Conservation (phyloP, 2,113 vertebrate species). For the Bos indicus region DNA sequence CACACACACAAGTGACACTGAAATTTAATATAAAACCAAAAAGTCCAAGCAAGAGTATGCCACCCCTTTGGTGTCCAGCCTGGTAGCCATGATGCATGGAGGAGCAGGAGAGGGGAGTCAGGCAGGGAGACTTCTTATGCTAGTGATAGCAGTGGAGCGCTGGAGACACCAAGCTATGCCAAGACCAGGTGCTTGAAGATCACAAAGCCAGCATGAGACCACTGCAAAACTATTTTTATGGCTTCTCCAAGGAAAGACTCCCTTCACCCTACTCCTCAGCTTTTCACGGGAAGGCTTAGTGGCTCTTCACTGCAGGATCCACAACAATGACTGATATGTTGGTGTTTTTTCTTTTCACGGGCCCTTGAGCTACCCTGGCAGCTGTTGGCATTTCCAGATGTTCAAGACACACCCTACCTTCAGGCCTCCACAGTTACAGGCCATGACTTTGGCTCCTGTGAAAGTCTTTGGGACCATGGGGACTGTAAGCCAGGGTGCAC, state of each 20-base stretch:
- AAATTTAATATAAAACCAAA: background rate
- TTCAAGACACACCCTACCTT: conserved; percentile 41
- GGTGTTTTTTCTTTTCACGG: conserved; percentile 10
- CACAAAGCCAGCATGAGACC: conserved; percentile 18
- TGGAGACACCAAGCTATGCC: background rate
- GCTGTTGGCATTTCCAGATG: conserved; percentile 42
- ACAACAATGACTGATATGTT: background rate
- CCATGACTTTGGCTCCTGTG: conserved; percentile 36
- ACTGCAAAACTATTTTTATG: conserved; percentile 42
- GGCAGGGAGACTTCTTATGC: background rate
- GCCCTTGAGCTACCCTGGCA: conserved; percentile 21
- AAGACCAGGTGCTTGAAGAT: conserved; percentile 21
- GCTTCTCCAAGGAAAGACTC: conserved; percentile 15
- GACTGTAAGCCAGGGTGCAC: conserved; percentile 42
- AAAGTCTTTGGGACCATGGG: conserved; percentile 46
- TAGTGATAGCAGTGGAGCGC: background rate
- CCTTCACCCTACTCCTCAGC: background rate
- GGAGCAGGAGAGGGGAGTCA: background rate
- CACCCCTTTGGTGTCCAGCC: background rate
- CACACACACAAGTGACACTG: background rate
- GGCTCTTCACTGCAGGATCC: conserved; percentile 12
- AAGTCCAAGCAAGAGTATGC: background rate
- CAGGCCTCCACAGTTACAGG: background rate
- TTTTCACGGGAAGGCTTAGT: background rate
- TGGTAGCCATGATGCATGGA: background rate